Evolutionary conservation across 53 echinoderm and acorn worm genomes (phyloP).

Genomic region (Luidia sarsii): DNA sequence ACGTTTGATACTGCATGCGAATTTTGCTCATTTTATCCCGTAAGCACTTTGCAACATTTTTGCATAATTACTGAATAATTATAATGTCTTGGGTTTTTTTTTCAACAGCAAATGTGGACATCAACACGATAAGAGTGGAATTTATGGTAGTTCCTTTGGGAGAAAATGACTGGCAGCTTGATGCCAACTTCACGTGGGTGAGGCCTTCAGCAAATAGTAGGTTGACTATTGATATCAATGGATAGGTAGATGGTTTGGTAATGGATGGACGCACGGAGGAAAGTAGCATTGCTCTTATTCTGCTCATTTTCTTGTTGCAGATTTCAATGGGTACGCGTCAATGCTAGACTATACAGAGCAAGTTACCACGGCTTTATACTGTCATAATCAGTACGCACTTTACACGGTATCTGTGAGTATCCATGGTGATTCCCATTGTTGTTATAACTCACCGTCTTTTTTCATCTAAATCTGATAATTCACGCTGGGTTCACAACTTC

Average conservation of each 20-base stretch:
- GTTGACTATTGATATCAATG: too few relatives aligned
- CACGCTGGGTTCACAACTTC: neutral
- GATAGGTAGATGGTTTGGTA: too few relatives aligned
- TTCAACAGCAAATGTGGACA: conserved; percentile 18
- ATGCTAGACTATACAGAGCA: neutral
- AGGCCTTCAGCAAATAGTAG: neutral
- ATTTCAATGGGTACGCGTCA: conserved; percentile 25
- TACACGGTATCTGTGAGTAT: neutral
- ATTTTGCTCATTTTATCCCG: too few relatives aligned
- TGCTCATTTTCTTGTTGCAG: neutral
- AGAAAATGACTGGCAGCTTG: neutral
- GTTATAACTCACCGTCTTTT: neutral
- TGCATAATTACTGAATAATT: too few relatives aligned
- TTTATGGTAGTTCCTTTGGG: neutral
- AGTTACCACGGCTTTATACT: too few relatives aligned
- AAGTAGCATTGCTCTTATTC: too few relatives aligned
- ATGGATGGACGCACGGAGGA: too few relatives aligned
- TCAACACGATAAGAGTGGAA: neutral
- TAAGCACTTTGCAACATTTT: too few relatives aligned
- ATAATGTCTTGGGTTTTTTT: too few relatives aligned
- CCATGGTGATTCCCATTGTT: too few relatives aligned
- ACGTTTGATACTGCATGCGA: too few relatives aligned
- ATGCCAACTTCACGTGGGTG: conserved; percentile 28
- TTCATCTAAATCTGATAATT: too few relatives aligned
- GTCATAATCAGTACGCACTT: neutral